Conservation (phyloP, 2,888 invertebrate genomes). For the Drosophila heteroneura region DNA sequence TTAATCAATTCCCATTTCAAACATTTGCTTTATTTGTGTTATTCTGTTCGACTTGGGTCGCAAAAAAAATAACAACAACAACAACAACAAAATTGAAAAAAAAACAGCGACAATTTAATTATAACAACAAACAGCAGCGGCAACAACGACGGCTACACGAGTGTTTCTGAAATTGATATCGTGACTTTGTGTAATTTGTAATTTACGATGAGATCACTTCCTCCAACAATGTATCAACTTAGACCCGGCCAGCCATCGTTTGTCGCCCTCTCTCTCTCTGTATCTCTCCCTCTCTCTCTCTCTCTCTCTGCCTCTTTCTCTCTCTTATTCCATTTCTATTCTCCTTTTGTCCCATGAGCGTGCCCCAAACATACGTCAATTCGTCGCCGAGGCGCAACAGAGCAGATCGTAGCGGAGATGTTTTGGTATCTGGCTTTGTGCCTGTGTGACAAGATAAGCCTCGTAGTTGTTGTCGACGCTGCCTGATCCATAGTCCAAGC, state of each 20-base stretch:
- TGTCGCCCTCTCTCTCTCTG: conserved; percentile 34
- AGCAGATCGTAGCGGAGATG: conserved; percentile 1
- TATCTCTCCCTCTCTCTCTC: conserved; percentile 11
- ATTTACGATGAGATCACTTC: conserved; percentile 83
- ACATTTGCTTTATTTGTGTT: conserved; percentile 32
- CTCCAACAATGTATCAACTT: conserved; percentile 67
- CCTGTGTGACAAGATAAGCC: conserved; percentile 74
- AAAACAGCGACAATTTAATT: conserved; percentile 76
- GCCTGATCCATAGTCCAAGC: conserved; percentile 27
- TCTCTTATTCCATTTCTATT: conserved; percentile 50
- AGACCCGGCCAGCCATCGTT: conserved; percentile 36
- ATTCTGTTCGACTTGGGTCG: conserved; percentile 14
- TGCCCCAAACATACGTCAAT: conserved; percentile 69
- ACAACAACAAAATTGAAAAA: conserved; percentile 11
- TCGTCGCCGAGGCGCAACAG: conserved; percentile 56
- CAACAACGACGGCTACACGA: conserved; percentile 55
- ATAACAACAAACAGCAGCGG: conserved; percentile 73
- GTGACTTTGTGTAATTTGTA: conserved; percentile 83
- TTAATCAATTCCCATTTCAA: conserved; percentile 75
- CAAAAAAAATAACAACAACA: conserved; percentile 18
- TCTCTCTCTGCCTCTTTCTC: background rate
- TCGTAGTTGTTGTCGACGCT: conserved; percentile 19
- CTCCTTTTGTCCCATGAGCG: conserved; percentile 45
- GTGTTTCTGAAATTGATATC: conserved; percentile 81
- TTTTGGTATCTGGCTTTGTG: conserved; percentile 34